Conservation (phyloP, 1,140 invertebrate species). For the Drosophila truncata region DNA sequence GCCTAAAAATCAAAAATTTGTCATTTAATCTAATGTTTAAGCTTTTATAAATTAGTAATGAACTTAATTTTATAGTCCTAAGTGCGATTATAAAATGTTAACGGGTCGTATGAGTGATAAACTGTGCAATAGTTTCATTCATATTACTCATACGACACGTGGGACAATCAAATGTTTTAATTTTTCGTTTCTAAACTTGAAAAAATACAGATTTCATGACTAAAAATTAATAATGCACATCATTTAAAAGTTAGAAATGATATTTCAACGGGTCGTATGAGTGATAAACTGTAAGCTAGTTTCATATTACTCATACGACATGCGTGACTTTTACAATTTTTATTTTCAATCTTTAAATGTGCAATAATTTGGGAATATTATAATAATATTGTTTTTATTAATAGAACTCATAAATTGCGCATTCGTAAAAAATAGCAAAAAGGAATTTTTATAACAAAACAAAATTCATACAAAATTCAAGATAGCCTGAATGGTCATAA, state of each 20-base stretch:
- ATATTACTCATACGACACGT: not conserved
- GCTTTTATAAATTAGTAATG: not conserved
- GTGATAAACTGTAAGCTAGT: not conserved
- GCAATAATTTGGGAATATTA: not conserved
- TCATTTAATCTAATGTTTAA: not conserved
- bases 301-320: constrained; percentile 9
- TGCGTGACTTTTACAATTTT: not conserved
- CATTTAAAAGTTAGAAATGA: too few species aligned
- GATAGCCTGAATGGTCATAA: constrained; percentile 27
- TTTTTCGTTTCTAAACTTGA: too few species aligned
- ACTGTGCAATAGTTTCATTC: too few species aligned
- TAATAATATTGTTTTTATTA: not conserved
- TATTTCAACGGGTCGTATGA: not conserved
- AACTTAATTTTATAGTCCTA: not conserved
- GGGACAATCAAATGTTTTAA: not conserved
- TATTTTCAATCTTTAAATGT: not conserved
- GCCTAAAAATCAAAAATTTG: not conserved
- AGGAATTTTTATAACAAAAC: constrained; percentile 5
- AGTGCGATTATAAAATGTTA: not conserved
- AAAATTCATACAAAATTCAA: not conserved
- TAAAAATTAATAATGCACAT: not conserved
- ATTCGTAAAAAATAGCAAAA: constrained; percentile 5
- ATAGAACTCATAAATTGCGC: not conserved
- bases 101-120: not conserved
- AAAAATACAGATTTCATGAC: fast-evolving